Evolutionary conservation across 2,888 invertebrate genomes (phyloP), one percentile per base, ranked within the genome.

Genomic region (Trachelus stipa): DNA sequence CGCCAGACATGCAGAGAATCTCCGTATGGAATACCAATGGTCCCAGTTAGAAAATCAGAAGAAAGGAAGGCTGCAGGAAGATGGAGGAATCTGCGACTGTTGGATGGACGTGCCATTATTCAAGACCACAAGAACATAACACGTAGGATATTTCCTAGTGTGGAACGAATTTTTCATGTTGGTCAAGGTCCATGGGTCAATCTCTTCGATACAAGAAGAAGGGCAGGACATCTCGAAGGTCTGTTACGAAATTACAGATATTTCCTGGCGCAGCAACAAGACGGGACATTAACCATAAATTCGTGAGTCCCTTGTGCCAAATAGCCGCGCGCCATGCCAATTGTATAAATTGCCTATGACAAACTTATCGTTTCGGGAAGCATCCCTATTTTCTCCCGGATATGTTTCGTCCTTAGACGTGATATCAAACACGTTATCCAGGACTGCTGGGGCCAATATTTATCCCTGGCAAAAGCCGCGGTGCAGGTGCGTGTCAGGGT

Each of bases 331-430:
- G 82, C 82, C 83, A 82, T 85, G 85, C 87, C 90, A 90, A 91
- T 91, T 89, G 90, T 90, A 89, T 88, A 91, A 91, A 91, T 91
- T 91, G 91, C 86, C 89, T 89, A 89, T 90, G 91, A 91, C 91
- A 91, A 91, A 91, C 86, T 91, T 91, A 91, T 91, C 88, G 88
- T 87, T 80, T 73, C 76, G 75, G 56, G 78, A 76, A 76, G 71
- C 75, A 37, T 34, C 76, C 79, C 79, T 84, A 84, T 83, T 84
- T 85, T 83, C 76, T 81, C 81, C 81, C 79, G 79, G 81, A 81
- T 82, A 83, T 82, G 80, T 83, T 79, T 82, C 81, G 82, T 79
- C 78, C 76, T 12, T n/a, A 11, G 69, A 30, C 74, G 77, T 79
- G 77, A 80, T 79, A 80, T 79, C 78, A 79, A 81, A 80, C 82